A percentile compares a stretch with the other conserved stretches of the same genome.
Evolutionary conservation across 2,888 invertebrate genomes (phyloP).

Genomic region (Amblyjoppa proteus): DNA sequence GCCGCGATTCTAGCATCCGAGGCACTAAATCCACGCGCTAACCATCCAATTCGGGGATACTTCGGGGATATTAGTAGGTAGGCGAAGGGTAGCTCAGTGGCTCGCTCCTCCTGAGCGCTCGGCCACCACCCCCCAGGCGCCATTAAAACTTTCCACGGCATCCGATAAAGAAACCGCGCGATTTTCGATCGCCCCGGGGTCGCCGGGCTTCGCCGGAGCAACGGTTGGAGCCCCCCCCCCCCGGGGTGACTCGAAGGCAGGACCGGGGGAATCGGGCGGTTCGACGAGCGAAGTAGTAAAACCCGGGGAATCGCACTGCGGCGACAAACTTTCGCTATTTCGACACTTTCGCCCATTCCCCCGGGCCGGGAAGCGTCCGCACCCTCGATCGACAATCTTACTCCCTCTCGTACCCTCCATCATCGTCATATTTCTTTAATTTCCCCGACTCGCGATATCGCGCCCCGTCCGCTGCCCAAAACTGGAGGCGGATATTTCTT

Average conservation of each 20-base stretch:
- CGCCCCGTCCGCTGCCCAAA: neutral
- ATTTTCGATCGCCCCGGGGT: constrained; percentile 69
- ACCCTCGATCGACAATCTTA: constrained; percentile 8
- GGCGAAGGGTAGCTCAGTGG: constrained; percentile 9
- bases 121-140: constrained; percentile 58
- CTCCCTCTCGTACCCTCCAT: constrained; percentile 3
- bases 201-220: constrained; percentile 17
- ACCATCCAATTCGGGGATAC: constrained; percentile 51
- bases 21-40: constrained; percentile 32
- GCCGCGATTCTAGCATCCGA: constrained; percentile 19
- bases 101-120: constrained; percentile 25
- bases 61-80: constrained; percentile 28
- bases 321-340: constrained; percentile 66
- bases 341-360: constrained; percentile 51
- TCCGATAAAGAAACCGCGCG: constrained; percentile 68
- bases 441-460: constrained; percentile 20
- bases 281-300: constrained; percentile 57
- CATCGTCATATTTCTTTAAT: constrained; percentile 46
- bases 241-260: constrained; percentile 23
- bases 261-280: constrained; percentile 19
- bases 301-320: constrained; percentile 56
- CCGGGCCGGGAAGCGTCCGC: neutral
- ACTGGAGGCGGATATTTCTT: neutral
- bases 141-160: constrained; percentile 70
- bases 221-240: neutral